A percentile compares a stretch with the other conserved stretches of the same genome.
Conservation (phyloP, 2,113 vertebrate species). For the Peromyscus leucopus region DNA sequence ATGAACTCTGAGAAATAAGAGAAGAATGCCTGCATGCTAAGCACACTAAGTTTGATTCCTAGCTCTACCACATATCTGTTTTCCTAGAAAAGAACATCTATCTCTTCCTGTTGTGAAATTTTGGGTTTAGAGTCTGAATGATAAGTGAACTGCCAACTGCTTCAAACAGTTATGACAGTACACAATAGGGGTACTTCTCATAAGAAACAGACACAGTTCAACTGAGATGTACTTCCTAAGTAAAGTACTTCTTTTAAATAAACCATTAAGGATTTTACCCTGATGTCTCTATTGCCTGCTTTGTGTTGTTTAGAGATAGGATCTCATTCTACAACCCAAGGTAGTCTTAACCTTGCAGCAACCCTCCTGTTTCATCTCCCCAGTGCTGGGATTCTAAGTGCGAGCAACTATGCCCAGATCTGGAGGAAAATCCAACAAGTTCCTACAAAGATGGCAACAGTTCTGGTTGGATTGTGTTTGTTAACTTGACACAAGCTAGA, state of each 20-base stretch:
- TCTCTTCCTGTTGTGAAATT: constrained; percentile 22
- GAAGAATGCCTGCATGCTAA: not conserved
- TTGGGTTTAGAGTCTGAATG: not conserved
- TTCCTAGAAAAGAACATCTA: not conserved
- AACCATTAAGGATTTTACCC: not conserved
- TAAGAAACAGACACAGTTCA: not conserved
- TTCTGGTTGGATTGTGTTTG: not conserved
- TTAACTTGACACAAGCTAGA: not conserved
- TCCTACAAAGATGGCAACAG: not conserved
- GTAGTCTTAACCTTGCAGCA: no score
- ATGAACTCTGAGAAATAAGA: not conserved
- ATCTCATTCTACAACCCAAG: not conserved
- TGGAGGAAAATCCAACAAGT: not conserved
- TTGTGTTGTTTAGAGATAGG: not conserved
- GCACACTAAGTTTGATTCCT: not conserved
- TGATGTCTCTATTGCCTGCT: not conserved
- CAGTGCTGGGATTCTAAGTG: not conserved
- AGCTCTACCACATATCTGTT: not conserved
- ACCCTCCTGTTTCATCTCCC: not conserved
- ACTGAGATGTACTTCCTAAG: not conserved
- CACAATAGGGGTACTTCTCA: not conserved
- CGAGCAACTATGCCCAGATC: not conserved
- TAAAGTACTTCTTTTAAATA: not conserved
- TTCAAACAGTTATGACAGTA: not conserved
- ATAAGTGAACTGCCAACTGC: constrained; percentile 26